Evolutionary conservation across 2,797 vertebrate genomes (phyloP), one percentile per base, ranked within the genome.

Genomic region (Delichon dasypus): DNA sequence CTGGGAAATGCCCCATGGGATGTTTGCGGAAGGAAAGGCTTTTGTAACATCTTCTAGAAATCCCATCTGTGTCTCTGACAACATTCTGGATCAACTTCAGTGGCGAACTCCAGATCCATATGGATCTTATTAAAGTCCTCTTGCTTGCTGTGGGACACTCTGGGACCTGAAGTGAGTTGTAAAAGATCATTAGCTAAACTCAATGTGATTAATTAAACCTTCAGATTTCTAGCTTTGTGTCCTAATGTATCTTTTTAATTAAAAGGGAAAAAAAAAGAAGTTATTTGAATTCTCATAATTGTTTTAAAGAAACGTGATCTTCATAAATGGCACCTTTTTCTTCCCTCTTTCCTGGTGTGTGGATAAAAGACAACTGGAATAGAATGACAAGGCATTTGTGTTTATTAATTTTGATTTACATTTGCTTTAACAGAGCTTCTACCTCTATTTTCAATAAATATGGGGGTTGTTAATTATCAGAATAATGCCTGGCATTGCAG

Each of bases 121-220:
- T 75, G 82, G 79, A 90, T 93, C 73, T 90, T 89, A 36, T 45
- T 85, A 16, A 75, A 61, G 22, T 45, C 64, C 9, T 95, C 8
- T 47, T 71, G 57, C 73, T 84, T 68, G 38, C 62, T 85, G 9
- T 64, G 67, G 92, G 87, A 61, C n/a, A 19, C 65, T 68, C 68
- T 66, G 89, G 71, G 87, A 72, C 61, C 14, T 18, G n/a, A 87
- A 68, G 70, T 42, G 70, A 85, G 36, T 48, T 86, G 51, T 78
- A 48, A 89, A 95, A 93, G 65, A 88, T 58, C 85, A 75, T 88
- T 92, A 83, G 73, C 73, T 85, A 92, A 91, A 85, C 21, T 91
- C 67, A 45, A 0, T 75, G 81, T 91, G 54, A 68, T 88, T 96
- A 92, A 95, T 95, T 96, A 92, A 92, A 94, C 45, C 36, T 89